Evolutionary conservation across 2,113 vertebrate species (phyloP).

Genomic region (Coregonus clupeaformis): DNA sequence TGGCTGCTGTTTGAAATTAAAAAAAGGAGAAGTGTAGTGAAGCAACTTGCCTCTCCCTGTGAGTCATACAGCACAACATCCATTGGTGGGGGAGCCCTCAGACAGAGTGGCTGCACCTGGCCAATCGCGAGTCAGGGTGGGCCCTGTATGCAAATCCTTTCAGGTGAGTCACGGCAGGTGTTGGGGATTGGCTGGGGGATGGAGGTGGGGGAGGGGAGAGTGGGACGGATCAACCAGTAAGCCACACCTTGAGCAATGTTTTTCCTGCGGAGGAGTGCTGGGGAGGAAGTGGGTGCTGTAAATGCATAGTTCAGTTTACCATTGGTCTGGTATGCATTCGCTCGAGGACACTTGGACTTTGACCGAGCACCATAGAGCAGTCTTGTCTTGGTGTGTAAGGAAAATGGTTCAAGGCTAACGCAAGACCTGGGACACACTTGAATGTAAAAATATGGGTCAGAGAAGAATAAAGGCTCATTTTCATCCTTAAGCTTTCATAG

Average conservation of each 20-base stretch:
- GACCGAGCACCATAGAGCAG: constrained; percentile 40
- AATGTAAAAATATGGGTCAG: constrained; percentile 18
- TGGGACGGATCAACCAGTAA: constrained; percentile 52
- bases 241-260: constrained; percentile 68
- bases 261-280: constrained; percentile 56
- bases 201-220: constrained; percentile 60
- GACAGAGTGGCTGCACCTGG: constrained; percentile 59
- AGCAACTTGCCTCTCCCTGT: constrained; percentile 77
- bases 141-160: constrained; percentile 70
- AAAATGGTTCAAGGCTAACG: constrained; percentile 13
- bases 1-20: constrained; percentile 65
- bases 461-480: constrained; percentile 32
- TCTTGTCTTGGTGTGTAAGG: constrained; percentile 11
- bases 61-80: constrained; percentile 71
- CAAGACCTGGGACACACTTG: background rate
- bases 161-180: constrained; percentile 68
- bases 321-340: constrained; percentile 49
- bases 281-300: constrained; percentile 1
- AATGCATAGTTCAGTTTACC: constrained; percentile 37
- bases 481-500: constrained; percentile 30
- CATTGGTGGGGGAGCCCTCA: constrained; percentile 67
- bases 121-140: constrained; percentile 68
- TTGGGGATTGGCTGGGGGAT: constrained; percentile 60
- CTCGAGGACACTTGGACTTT: constrained; percentile 54
- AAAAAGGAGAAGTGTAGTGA: constrained; percentile 77